A percentile compares a stretch with the other conserved stretches of the same genome.
phyloP scores from a whole-genome alignment of 2,113 vertebrate species.

The Oryzias celebensis region DNA sequence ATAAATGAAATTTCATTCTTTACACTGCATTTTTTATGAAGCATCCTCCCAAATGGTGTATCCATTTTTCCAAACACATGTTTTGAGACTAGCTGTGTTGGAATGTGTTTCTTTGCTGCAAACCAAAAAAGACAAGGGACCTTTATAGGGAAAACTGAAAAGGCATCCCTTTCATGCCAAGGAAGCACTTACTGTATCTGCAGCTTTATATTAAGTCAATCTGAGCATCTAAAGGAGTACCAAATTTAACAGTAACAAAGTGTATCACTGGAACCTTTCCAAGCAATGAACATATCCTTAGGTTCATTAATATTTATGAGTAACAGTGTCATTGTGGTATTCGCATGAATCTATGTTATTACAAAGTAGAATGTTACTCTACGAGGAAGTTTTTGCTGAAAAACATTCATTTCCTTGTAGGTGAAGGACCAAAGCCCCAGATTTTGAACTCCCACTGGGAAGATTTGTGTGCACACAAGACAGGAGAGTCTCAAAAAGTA shows the following conservation, averaged over 20 bases:
- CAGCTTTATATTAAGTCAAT: conserved; percentile 17
- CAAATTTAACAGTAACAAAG: conserved; percentile 18
- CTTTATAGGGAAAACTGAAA: neutral
- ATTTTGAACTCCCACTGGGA: neutral
- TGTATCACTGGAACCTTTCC: conserved; percentile 33
- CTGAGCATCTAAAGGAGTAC: conserved; percentile 10
- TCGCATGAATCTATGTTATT: no score
- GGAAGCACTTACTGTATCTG: conserved; percentile 29
- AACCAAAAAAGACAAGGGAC: neutral
- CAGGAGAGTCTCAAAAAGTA: neutral
- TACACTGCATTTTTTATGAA: neutral
- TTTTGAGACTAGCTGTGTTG: neutral
- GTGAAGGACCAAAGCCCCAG: neutral
- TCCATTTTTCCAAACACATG: neutral
- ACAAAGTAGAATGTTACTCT: no score
- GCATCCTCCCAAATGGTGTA: neutral
- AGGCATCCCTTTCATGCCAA: conserved; percentile 30
- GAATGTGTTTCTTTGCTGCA: neutral
- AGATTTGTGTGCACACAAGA: neutral
- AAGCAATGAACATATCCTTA: conserved; percentile 9
- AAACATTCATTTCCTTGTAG: neutral
- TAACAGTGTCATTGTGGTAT: no score
- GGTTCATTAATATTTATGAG: conserved; percentile 20
- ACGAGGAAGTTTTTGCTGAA: neutral
- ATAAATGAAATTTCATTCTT: no score